Percentiles rank a stretch among this genome's conserved stretches.
Conservation (phyloP, 2,888 invertebrate genomes). For the Druceiella hillmani region DNA sequence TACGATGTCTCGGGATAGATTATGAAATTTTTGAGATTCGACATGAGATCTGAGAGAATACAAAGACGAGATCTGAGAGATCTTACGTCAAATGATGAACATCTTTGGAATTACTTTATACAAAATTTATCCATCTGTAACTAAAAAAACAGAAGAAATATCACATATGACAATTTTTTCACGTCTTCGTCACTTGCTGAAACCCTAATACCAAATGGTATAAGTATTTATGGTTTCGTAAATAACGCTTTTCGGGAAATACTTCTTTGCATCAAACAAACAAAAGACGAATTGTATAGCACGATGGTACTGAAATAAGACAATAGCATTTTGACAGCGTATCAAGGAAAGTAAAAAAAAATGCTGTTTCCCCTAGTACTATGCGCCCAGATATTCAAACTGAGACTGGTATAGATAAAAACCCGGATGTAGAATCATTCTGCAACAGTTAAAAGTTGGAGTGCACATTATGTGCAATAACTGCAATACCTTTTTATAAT, state of each 20-base stretch:
- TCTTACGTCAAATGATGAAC: constrained; percentile 7
- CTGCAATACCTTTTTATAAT: too few species aligned
- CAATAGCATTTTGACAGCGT: constrained; percentile 7
- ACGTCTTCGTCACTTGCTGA: constrained; percentile 7
- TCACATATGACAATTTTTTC: constrained; percentile 9
- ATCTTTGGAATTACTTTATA: constrained; percentile 8
- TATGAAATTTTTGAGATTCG: constrained; percentile 10
- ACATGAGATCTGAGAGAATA: constrained; percentile 7
- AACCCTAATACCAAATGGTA: too few species aligned
- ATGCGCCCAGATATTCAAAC: constrained; percentile 13
- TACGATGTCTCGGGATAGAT: constrained; percentile 6
- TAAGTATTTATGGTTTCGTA: too few species aligned
- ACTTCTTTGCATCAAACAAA: too few species aligned
- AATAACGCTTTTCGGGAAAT: too few species aligned
- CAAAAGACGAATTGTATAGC: constrained; percentile 10
- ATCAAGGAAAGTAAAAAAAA: constrained; percentile 13
- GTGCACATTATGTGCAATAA: too few species aligned
- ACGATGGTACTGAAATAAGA: constrained; percentile 1
- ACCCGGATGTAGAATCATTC: constrained; percentile 10
- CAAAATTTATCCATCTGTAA: constrained; percentile 11
- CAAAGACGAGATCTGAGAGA: constrained; percentile 11
- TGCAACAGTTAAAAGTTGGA: constrained; percentile 11
- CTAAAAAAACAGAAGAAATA: constrained; percentile 11
- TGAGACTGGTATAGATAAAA: constrained; percentile 7
- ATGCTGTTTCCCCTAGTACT: constrained; percentile 14